Evolutionary conservation across 2,888 invertebrate species (phyloP), one percentile per base, ranked within the genome.

Genomic region (Limnephilus rhombicus): DNA sequence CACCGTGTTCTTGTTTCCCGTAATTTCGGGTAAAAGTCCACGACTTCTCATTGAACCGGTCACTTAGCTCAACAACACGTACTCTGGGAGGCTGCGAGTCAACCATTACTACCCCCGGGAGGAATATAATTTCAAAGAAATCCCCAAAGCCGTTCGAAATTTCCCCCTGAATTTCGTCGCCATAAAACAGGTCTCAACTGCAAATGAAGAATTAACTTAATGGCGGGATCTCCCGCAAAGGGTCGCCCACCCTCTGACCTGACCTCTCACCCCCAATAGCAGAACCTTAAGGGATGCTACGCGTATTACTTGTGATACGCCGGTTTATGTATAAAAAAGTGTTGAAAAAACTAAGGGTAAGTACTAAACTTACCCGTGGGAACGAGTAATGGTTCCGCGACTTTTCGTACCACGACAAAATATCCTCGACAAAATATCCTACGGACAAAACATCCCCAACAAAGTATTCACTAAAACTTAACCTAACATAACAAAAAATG

Each of bases 121-220:
- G 29, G 86, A 41, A 86, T 45, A 86, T 87, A 49, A 87, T 87
- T 87, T 68, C 87, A 87, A 68, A 53, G 87, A 87, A 87, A 68
- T 45, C 89, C 90, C 34, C 34, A 88, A 88, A 90, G 29, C 82
- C 81, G 49, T 49, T 82, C 90, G n/a, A 90, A 82, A 45, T 81
- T 41, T 81, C 89, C 41, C 49, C 82, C 49, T 45, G 45, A 81
- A 45, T 82, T 81, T 81, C 45, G 82, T 82, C 45, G 82, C 91
- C 88, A 82, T 88, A 91, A 89, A 89, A 85, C 89, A 41, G 41
- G 85, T 45, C 89, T 85, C 80, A 45, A 80, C 90, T 90, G 87
- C 87, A 90, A 92, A 92, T 90, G 92, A 92, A 92, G 90, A 92
- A 92, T 92, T 92, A 90, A 92, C 86, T 92, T 92, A 92, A 90